Percentiles rank a stretch among this genome's conserved stretches.
These are phyloP conservation scores for Pagrus major DNA, from an alignment of 2,113 vertebrate genomes.

Conservation along the genomic window DNA sequence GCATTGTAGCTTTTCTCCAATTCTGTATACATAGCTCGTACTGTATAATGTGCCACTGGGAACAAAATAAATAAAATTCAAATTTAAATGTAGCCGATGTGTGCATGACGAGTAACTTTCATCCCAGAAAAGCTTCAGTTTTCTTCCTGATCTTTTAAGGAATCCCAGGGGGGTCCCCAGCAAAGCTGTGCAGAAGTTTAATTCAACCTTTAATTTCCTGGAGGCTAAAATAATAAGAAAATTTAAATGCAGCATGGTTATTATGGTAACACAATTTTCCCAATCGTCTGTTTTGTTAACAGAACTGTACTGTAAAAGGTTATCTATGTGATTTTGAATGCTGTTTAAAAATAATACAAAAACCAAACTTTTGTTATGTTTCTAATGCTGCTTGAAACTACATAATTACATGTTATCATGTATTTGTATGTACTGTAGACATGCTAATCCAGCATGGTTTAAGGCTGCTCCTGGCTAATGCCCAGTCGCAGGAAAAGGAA, in stretches of 20 bases:
- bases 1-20: slow-evolving; percentile 24
- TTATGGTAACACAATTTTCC: neutral
- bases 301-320: neutral
- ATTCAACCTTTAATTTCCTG: neutral
- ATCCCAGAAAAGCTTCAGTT: neutral
- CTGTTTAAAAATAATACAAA: neutral
- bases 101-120: neutral
- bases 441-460: too few relatives aligned
- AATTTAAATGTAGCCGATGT: slow-evolving; percentile 2
- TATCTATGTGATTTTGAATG: neutral
- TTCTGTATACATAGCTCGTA: neutral
- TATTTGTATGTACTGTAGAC: too few relatives aligned
- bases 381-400: neutral
- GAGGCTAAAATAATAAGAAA: neutral
- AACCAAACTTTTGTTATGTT: neutral
- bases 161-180: neutral
- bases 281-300: neutral
- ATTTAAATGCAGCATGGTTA: neutral
- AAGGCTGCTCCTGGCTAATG: too few relatives aligned
- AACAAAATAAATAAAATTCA: neutral
- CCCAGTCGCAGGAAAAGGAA: too few relatives aligned
- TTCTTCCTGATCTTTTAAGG: neutral
- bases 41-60: neutral
- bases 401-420: neutral
- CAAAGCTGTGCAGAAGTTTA: neutral